Evolutionary conservation across 2,113 vertebrate genomes (phyloP).

Genomic region (Salvator merianae): DNA sequence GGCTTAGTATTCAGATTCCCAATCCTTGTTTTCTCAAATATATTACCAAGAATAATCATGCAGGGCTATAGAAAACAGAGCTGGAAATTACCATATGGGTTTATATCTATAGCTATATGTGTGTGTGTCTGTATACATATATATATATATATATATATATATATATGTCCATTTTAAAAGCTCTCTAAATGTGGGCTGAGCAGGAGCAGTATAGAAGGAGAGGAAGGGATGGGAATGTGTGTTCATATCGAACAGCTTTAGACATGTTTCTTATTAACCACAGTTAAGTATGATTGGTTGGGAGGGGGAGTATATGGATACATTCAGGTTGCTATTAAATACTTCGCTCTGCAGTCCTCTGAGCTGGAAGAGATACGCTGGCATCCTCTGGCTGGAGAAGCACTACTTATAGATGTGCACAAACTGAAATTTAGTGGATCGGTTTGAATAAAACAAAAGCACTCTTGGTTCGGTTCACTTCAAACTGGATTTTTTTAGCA

Average conservation of each 20-base stretch:
- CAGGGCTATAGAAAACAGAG: not conserved
- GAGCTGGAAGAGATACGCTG: no score
- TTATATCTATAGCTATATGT: no score
- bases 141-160: no score
- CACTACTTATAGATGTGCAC: no score
- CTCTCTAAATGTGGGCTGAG: not conserved
- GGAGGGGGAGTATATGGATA: not conserved
- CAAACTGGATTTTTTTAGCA: no score
- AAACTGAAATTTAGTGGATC: no score
- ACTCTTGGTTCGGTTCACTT: no score
- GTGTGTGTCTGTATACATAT: no score
- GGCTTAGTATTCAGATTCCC: no score
- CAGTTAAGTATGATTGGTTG: not conserved
- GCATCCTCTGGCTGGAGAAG: no score
- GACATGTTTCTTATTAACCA: not conserved
- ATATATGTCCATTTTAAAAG: conserved; percentile 1
- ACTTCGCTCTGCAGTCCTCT: no score
- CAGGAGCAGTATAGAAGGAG: not conserved
- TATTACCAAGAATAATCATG: not conserved
- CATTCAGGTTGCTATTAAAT: not conserved
- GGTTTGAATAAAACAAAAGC: no score
- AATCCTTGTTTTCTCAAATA: not conserved
- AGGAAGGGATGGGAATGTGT: not conserved
- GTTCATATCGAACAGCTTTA: not conserved
- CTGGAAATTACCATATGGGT: conserved; percentile 1